A percentile compares a stretch with the other conserved stretches of the same genome.
phyloP scores from a whole-genome alignment of 2,888 invertebrate species.

The Ochropleura leucogaster region DNA sequence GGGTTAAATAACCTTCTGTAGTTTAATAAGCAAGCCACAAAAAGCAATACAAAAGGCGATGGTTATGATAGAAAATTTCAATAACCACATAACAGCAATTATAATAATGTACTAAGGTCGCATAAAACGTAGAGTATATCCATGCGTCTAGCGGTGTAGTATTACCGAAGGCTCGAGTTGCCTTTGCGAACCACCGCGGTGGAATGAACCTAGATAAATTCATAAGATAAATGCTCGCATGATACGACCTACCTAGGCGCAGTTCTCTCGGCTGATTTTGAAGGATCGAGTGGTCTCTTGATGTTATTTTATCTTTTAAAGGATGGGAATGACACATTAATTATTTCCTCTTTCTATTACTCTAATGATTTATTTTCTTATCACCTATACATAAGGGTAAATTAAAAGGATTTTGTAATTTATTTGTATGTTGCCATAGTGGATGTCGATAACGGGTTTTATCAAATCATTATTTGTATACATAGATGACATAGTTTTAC shows the following conservation, averaged over 20 bases:
- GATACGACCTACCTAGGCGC: constrained; percentile 57
- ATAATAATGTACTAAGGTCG: constrained; percentile 57
- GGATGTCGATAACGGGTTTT: background rate
- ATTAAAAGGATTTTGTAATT: background rate
- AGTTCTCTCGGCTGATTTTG: constrained; percentile 54
- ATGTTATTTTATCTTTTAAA: constrained; percentile 34
- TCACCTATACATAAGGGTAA: background rate
- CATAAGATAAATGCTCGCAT: constrained; percentile 57
- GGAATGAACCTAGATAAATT: constrained; percentile 66
- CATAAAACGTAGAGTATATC: constrained; percentile 55
- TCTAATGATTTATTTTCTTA: constrained; percentile 8
- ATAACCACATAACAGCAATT: constrained; percentile 57
- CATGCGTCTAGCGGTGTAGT: constrained; percentile 54
- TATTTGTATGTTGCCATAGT: background rate
- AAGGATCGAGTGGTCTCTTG: constrained; percentile 56
- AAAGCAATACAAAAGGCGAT: constrained; percentile 22
- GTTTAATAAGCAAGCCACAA: background rate
- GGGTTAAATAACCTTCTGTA: background rate
- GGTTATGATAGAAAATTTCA: constrained; percentile 43
- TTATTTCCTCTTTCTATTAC: constrained; percentile 15
- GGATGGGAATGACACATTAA: constrained; percentile 24
- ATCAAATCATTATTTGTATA: background rate
- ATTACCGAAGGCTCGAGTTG: constrained; percentile 63
- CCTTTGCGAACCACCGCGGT: constrained; percentile 65
- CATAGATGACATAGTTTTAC: background rate